These are phyloP conservation scores for Sprattus sprattus DNA, from an alignment of 2,113 vertebrate species.

Conservation along the genomic window DNA sequence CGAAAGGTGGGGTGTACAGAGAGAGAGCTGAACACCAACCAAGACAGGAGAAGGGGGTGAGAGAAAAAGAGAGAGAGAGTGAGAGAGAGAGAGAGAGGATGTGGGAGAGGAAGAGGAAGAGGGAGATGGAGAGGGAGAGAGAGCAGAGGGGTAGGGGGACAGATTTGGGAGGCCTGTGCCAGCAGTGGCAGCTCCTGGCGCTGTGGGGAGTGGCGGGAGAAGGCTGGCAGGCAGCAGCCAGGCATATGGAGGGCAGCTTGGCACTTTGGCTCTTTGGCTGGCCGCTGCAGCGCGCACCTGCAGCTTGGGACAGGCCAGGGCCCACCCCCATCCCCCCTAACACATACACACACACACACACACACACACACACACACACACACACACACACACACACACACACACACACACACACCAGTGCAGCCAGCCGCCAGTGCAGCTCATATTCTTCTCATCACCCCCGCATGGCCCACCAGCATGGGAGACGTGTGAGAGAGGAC, in stretches of 20 bases:
- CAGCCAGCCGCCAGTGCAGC: slow-evolving; percentile 36
- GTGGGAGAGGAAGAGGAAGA: not conserved
- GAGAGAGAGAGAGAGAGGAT: not conserved
- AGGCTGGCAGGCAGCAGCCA: slow-evolving; percentile 75
- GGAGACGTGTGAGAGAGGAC: slow-evolving; percentile 29
- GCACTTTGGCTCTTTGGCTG: slow-evolving; percentile 69
- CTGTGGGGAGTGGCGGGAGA: slow-evolving; percentile 73
- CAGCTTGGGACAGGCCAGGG: slow-evolving; percentile 60
- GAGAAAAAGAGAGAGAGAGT: slow-evolving; percentile 12
- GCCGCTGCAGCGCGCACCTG: slow-evolving; percentile 73
- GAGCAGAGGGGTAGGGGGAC: slow-evolving; percentile 46
- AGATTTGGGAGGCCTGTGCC: slow-evolving; percentile 61
- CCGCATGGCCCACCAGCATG: slow-evolving; percentile 43
- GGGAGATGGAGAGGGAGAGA: not conserved
- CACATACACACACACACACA: slow-evolving; percentile 7
- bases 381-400: not conserved
- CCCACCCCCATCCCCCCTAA: slow-evolving; percentile 19
- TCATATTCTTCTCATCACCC: slow-evolving; percentile 39
- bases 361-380: not conserved
- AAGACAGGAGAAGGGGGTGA: slow-evolving; percentile 18
- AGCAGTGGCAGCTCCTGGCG: slow-evolving; percentile 63
- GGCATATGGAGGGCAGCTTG: slow-evolving; percentile 82
- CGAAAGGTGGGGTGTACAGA: slow-evolving; percentile 16
- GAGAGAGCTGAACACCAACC: slow-evolving; percentile 2
- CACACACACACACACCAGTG: not conserved